Conservation (phyloP, 53 echinoderm and acorn worm species). For the Stichopus horrens region DNA sequence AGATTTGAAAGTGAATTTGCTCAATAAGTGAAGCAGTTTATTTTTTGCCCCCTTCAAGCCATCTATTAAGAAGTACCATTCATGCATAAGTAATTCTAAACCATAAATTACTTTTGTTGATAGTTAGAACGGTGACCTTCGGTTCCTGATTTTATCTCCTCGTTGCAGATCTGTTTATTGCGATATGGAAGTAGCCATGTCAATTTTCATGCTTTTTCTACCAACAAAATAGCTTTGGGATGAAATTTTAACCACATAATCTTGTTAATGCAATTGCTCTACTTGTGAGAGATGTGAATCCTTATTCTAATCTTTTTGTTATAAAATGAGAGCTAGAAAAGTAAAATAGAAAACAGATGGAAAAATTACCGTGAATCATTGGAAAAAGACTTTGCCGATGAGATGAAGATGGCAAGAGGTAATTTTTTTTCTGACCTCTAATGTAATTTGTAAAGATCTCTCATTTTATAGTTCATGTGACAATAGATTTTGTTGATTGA, state of each 20-base stretch:
- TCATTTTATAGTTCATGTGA: conserved; percentile 14
- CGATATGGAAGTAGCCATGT: too few relatives aligned
- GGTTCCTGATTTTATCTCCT: too few relatives aligned
- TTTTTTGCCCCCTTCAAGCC: too few relatives aligned
- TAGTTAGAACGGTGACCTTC: too few relatives aligned
- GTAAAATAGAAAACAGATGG: neutral
- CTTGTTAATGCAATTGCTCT: conserved; percentile 38
- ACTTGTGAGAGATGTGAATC: conserved; percentile 13
- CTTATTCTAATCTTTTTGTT: neutral
- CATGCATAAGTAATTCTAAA: too few relatives aligned
- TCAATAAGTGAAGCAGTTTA: too few relatives aligned
- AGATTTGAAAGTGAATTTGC: too few relatives aligned
- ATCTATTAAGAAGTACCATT: too few relatives aligned
- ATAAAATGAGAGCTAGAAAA: neutral
- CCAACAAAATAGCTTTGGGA: conserved; percentile 5
- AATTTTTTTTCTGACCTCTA: conserved; percentile 17
- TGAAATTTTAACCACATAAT: conserved; percentile 35
- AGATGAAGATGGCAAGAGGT: neutral
- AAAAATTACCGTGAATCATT: neutral
- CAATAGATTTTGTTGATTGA: conserved; percentile 17
- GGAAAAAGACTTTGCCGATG: neutral
- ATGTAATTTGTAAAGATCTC: conserved; percentile 15
- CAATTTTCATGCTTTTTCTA: too few relatives aligned
- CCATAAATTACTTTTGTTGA: too few relatives aligned
- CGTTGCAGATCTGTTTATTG: too few relatives aligned